Base-by-base conservation (phyloP, 2,797 vertebrate genomes). In the Rhabdomys pumilio region DNA sequence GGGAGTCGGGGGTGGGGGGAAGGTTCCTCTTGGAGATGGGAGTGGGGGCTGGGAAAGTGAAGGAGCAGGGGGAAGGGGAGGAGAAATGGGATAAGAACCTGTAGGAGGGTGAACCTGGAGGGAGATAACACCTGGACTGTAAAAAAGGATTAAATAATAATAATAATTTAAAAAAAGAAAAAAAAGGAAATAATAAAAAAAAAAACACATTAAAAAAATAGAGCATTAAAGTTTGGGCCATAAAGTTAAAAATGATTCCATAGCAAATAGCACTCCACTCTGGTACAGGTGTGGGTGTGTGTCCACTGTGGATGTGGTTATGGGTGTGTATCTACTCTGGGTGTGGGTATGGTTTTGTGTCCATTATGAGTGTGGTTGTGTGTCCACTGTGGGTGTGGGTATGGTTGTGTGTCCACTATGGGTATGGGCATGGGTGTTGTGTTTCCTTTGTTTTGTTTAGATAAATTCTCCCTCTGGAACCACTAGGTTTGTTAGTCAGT, bases 241-340 rank as follows among this genome's bases (percentile, higher is more conserved):
- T 17, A 61, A 29, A 77, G 24, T 89, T 73, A 93, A 93, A 93
- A 93, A 89, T 69, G 14, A 69, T 38, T 85, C n/a, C 53, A 72
- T 29, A 75, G 22, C 13, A 79, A 93, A 84, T 0, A 55, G 47
- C 6, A 59, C 24, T 75, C 13, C 38, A 61, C 24, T 83, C 57
- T 65, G 59, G 29, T 65, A 26, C 65, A 41, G 22, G 9, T 65
- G 29, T 47, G 31, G 29, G 19, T 59, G 59, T 63, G 61, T 63
- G 61, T 29, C 76, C 15, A 50, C 29, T 50, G 26, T 55, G 31
- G 19, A n/a, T 61, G n/a, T 82, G 55, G 11, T 3, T 17, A 41
- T 82, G 20, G 53, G 2, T 41, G 1, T 57, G 55, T 26, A 24
- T 31, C 77, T 11, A 55, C 10, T 22, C 2, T 59, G 53, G 6